Evolutionary conservation across 2,888 invertebrate genomes (phyloP).

Genomic region (Belgica antarctica): DNA sequence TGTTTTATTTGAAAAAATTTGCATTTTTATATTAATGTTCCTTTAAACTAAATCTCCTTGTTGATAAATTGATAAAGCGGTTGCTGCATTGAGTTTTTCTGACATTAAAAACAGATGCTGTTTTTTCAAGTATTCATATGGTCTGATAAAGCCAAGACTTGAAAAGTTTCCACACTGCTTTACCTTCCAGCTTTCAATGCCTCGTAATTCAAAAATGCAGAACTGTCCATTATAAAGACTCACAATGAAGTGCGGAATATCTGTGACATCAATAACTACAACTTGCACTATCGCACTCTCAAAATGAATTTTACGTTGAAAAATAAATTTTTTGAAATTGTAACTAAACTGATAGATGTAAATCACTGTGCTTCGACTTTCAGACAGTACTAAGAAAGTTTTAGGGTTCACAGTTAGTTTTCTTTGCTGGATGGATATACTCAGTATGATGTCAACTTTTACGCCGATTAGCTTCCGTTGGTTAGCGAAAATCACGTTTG

Average conservation of each 20-base stretch:
- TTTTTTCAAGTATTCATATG: constrained; percentile 20
- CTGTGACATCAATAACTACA: constrained; percentile 13
- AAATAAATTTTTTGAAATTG: neutral
- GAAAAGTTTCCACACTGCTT: constrained; percentile 18
- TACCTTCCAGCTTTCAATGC: constrained; percentile 28
- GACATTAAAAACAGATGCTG: constrained; percentile 22
- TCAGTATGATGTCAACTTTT: constrained; percentile 18
- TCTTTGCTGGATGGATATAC: neutral
- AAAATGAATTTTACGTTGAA: constrained; percentile 1
- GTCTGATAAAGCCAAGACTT: constrained; percentile 8
- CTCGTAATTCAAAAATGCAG: constrained; percentile 21
- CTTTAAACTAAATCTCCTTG: constrained; percentile 20
- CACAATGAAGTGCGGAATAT: constrained; percentile 14
- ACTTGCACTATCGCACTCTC: neutral
- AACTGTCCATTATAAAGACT: neutral
- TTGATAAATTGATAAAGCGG: constrained; percentile 14
- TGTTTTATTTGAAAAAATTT: too few species aligned
- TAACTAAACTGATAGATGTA: neutral
- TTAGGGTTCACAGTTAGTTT: neutral
- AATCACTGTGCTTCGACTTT: neutral
- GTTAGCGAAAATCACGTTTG: too few species aligned
- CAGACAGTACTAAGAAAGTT: constrained; percentile 5
- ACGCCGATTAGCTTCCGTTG: neutral
- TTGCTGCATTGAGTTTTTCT: neutral
- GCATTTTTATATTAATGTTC: too few species aligned